phyloP scores from a whole-genome alignment of 2,113 vertebrate genomes.

The Serilophus lunatus region DNA sequence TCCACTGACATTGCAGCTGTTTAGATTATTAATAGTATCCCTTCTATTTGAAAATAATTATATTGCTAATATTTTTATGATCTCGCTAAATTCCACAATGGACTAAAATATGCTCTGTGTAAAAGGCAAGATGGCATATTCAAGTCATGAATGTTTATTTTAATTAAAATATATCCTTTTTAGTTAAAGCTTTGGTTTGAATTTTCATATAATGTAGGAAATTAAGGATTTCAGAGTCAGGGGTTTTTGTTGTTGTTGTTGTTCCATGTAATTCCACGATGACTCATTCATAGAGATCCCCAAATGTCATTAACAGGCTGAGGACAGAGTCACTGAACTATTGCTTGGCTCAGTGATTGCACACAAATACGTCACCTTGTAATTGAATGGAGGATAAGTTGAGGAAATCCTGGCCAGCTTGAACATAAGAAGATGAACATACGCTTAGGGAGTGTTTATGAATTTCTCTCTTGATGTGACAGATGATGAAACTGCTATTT shows the following conservation, averaged over 20 bases:
- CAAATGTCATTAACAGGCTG: not conserved
- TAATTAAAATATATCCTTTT: not conserved
- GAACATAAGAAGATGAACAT: not conserved
- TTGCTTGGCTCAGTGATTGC: not conserved
- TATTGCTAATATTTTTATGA: slow-evolving; percentile 33
- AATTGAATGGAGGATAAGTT: not conserved
- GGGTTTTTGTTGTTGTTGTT: not conserved
- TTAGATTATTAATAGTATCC: slow-evolving; percentile 60
- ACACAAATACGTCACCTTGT: not conserved
- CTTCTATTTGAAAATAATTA: slow-evolving; percentile 52
- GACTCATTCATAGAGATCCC: not conserved
- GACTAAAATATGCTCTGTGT: not conserved
- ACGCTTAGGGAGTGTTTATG: not conserved
- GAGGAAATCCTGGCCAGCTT: not conserved
- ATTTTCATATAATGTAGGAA: not conserved
- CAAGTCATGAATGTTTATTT: not conserved
- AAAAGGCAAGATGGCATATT: not conserved
- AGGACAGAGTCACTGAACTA: not conserved
- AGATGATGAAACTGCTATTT: not conserved
- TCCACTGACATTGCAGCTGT: slow-evolving; percentile 48
- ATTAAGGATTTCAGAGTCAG: not conserved
- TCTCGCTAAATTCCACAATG: slow-evolving; percentile 16
- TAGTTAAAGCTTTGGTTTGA: not conserved
- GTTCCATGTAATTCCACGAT: accelerated
- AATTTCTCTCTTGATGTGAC: not conserved